Conservation (phyloP, 2,888 invertebrate genomes). For the Hyposoter dolosus region DNA sequence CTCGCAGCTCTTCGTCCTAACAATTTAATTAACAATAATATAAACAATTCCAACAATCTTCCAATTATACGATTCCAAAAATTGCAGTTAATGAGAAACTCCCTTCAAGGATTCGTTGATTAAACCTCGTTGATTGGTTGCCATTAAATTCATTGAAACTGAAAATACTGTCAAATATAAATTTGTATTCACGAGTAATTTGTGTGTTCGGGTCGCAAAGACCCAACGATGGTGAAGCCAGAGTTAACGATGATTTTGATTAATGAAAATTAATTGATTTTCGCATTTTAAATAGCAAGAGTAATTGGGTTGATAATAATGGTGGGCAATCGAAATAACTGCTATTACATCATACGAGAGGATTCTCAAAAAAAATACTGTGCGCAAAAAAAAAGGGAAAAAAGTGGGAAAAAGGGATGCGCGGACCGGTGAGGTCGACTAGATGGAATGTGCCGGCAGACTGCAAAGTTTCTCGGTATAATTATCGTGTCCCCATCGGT, state of each 20-base stretch:
- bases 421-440: conserved; percentile 76
- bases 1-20: neutral
- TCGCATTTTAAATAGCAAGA: conserved; percentile 19
- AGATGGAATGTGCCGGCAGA: conserved; percentile 72
- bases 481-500: conserved; percentile 79
- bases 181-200: neutral
- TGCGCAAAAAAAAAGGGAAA: conserved; percentile 81
- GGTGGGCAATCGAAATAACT: conserved; percentile 75
- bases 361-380: conserved; percentile 79
- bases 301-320: conserved; percentile 66
- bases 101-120: no score
- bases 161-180: neutral
- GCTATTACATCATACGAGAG: conserved; percentile 77
- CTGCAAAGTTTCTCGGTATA: conserved; percentile 75
- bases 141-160: neutral
- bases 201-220: neutral
- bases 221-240: neutral
- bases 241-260: neutral
- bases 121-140: no score
- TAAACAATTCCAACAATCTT: neutral
- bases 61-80: neutral
- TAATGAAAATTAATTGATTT: conserved; percentile 40
- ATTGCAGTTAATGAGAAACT: no score
- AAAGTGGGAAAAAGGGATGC: conserved; percentile 69
- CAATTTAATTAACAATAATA: neutral